Evolutionary conservation across 37 sponge, comb jelly and placozoan species (phyloP), one percentile per base, ranked within the genome.

Genomic region (Crambe crambe): DNA sequence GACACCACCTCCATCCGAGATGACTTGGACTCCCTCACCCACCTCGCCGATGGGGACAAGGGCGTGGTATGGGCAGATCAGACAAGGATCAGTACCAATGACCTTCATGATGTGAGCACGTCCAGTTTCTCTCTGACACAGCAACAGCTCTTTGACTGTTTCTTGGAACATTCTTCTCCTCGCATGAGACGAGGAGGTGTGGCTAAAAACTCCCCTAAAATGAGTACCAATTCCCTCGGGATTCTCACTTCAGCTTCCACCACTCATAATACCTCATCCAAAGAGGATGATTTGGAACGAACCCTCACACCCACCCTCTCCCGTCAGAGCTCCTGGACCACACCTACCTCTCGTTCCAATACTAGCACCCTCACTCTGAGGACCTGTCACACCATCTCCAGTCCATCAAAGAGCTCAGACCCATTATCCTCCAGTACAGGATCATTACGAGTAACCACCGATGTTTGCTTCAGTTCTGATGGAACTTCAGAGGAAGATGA

Each of bases 41-140:
- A 79, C 37, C 58, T 73, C 32, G 80, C 75, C 17, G 78, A 83
- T 42, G 83, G 92, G 22, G 92, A 91, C n/a, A 91, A 83, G 80
- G 92, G 75, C 4, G 92, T 91, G 42, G 80, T 76, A 43, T 91
- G 92, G 92, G 88, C 88, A 2, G 88, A 91, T 58, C 73, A 83
- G 70, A 91, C 69, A n/a, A 4, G 35, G 12, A 17, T 35, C 3
- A 56, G 44, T 44, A 40, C 39, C 37, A 70, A 67, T 3, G 75
- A 72, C 15, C 78, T 72, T 39, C 32, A 17, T 1, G 62, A 85
- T 42, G 67, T 83, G 58, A 75, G 58, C 41, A 58, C 70, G 1
- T 80, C 72, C 2, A 37, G 1, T 32, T 59, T 85, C 3, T 44
- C 86, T 17, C 17, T 23, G 22, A 31, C 80, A 32, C 86, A 86